Conservation (phyloP, 2,113 vertebrate species). For the Gasterosteus aculeatus region DNA sequence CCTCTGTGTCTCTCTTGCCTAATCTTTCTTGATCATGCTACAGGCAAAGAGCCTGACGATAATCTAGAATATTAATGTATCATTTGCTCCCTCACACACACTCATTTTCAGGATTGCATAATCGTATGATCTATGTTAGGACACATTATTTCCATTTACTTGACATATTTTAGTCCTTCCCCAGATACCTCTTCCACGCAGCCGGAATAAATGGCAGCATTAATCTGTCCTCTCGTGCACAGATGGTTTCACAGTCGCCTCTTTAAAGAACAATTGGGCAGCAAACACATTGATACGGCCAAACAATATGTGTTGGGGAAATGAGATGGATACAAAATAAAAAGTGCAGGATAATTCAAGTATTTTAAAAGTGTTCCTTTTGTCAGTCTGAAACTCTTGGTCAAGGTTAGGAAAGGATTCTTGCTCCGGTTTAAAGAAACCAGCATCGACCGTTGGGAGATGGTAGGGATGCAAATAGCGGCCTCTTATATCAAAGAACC, state of each 20-base stretch:
- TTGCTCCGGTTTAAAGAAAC: background rate
- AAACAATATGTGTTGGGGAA: background rate
- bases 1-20: constrained; percentile 9
- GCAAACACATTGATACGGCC: background rate
- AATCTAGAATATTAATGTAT: constrained; percentile 39
- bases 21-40: constrained; percentile 37
- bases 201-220: constrained; percentile 38
- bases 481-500: background rate
- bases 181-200: constrained; percentile 15
- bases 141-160: constrained; percentile 36
- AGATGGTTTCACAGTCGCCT: constrained; percentile 5
- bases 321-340: background rate
- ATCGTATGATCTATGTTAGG: constrained; percentile 37
- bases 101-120: constrained; percentile 19
- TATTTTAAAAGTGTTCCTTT: background rate
- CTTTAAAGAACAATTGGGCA: constrained; percentile 2
- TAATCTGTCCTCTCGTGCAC: constrained; percentile 27
- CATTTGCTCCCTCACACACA: background rate
- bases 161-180: constrained; percentile 45
- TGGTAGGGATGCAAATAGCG: background rate
- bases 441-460: background rate
- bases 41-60: constrained; percentile 40
- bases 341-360: background rate
- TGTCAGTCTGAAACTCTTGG: background rate
- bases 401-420: background rate